Percentiles rank a stretch among this genome's conserved stretches.
phyloP scores from a whole-genome alignment of 2,888 invertebrate species.

The Bursaphelenchus okinawaensis region DNA sequence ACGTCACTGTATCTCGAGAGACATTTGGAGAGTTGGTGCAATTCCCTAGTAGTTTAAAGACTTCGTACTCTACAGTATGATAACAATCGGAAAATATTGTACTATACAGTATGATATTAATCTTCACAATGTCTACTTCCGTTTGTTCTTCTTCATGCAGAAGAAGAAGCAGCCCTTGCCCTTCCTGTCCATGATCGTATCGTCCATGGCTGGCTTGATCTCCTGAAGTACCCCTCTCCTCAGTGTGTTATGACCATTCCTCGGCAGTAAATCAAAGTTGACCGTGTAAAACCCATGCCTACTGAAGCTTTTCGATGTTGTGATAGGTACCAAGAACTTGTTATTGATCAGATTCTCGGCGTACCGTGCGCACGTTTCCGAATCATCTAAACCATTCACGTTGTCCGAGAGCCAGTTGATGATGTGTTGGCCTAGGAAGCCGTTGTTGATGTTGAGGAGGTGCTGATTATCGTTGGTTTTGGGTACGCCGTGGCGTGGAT shows the following conservation, averaged over 20 bases:
- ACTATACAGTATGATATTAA: too few relatives aligned
- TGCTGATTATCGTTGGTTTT: background rate
- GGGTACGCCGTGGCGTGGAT: slow-evolving; percentile 14
- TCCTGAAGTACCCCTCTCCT: background rate
- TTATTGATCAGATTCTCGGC: slow-evolving; percentile 18
- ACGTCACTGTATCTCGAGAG: too few relatives aligned
- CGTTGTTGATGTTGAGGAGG: slow-evolving; percentile 3
- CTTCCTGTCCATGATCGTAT: background rate
- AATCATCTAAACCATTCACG: slow-evolving; percentile 21
- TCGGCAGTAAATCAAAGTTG: background rate
- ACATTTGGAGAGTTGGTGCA: too few relatives aligned
- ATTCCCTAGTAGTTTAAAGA: too few relatives aligned
- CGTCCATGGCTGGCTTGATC: slow-evolving; percentile 5
- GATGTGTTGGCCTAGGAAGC: slow-evolving; percentile 17
- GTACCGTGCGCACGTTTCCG: slow-evolving; percentile 19
- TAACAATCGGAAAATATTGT: too few relatives aligned
- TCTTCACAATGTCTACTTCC: background rate
- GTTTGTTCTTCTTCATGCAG: background rate
- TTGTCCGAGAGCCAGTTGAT: slow-evolving; percentile 21
- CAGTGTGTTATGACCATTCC: slow-evolving; percentile 8
- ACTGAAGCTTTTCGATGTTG: slow-evolving; percentile 18
- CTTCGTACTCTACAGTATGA: too few relatives aligned
- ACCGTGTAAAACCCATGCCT: slow-evolving; percentile 20
- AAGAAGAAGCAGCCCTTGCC: background rate
- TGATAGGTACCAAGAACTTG: slow-evolving; percentile 16